Evolutionary conservation across 2,888 invertebrate species (phyloP).

Genomic region (Microplitis deprimator): DNA sequence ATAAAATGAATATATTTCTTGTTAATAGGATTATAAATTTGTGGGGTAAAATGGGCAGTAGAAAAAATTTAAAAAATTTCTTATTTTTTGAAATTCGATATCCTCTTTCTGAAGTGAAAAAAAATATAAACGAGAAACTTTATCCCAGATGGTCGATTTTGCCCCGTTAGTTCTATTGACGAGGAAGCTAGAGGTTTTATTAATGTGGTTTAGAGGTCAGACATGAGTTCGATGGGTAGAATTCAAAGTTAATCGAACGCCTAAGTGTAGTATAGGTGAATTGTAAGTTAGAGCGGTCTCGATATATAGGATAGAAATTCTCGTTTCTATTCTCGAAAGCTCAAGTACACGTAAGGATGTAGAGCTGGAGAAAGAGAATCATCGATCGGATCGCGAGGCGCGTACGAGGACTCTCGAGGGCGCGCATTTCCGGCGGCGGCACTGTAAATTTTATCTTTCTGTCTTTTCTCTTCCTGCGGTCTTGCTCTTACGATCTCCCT

Average conservation of each 20-base stretch:
- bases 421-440: conserved; percentile 34
- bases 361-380: conserved; percentile 14
- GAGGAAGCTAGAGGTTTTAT: no score
- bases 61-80: no score
- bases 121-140: no score
- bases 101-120: no score
- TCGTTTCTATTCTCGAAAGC: not conserved
- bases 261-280: not conserved
- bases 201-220: not conserved
- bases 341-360: not conserved
- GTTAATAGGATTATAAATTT: no score
- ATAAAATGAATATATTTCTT: no score
- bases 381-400: conserved; percentile 27
- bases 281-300: no score
- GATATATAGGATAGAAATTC: conserved; percentile 25
- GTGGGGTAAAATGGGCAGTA: no score
- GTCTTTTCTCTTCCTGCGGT: conserved; percentile 28
- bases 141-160: no score
- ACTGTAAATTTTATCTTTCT: conserved; percentile 41
- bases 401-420: conserved; percentile 38
- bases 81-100: no score
- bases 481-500: conserved; percentile 23
- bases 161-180: no score
- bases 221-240: not conserved
- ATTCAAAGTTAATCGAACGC: not conserved